Base-by-base conservation (phyloP, 2,888 invertebrate genomes). In the Pristionchus arcanus region DNA sequence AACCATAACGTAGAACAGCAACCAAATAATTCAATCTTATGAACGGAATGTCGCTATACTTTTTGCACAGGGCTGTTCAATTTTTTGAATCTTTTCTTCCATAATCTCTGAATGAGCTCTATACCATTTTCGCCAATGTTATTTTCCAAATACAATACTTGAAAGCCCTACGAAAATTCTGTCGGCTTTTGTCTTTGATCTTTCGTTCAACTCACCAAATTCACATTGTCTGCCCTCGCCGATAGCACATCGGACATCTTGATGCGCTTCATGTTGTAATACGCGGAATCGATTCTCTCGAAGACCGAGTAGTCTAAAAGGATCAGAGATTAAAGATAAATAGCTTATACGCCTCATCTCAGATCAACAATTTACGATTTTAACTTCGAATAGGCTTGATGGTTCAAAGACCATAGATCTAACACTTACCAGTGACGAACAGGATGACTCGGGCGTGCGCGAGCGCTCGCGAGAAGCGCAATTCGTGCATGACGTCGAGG, bases 381-480 rank as follows among this genome's bases (percentile, higher is more conserved):
- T n/a, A n/a, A n/a, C n/a, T n/a, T n/a, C n/a, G n/a, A n/a, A n/a
- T n/a, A n/a, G n/a, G n/a, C n/a, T n/a, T n/a, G 31, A 77, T 37
- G 13, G n/a, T 25, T 25, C 15, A 77, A 77, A 11, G 37, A 15
- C 13, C 53, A 53, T 13, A 81, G 49, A 21, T 28, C 28, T 49
- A 81, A 81, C 16, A 81, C 90, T 92, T 66, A 93, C 93, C 90
- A 19, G 89, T 90, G 25, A 90, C 91, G 85, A 93, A 93, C 21
- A 93, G 91, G 55, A 93, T 91, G n/a, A 94, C 93, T 1, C 93
- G 92, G 74, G 90, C 90, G 71, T 90, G 63, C 85, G 89, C 81
- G 92, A 92, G 91, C 13, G 83, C 66, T 3, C 92, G 90, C 63
- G 91, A 71, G 77, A 92, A 90, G 21, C 92, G 90, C 28, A 93